Percentiles rank a stretch among this genome's conserved stretches.
Conservation (phyloP, 2,113 vertebrate genomes). For the Siniperca knerii region DNA sequence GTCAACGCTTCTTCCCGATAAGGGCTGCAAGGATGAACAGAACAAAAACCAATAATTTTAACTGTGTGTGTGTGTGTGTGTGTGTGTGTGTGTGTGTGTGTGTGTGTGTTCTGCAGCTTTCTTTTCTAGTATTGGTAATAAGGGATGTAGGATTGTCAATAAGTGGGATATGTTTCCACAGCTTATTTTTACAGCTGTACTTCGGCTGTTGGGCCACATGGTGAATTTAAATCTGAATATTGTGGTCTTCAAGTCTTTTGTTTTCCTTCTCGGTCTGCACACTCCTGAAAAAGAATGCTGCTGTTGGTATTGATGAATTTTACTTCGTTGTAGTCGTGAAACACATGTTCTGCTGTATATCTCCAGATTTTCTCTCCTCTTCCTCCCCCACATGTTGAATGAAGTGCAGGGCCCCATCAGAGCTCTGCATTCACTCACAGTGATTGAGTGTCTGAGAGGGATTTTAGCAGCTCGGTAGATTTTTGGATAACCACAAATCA, state of each 20-base stretch:
- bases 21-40: conserved; percentile 6
- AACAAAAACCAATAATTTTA: conserved; percentile 48
- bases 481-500: conserved; percentile 63
- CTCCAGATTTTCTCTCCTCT: conserved; percentile 50
- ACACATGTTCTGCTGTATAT: conserved; percentile 42
- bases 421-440: conserved; percentile 53
- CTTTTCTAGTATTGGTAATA: conserved; percentile 4
- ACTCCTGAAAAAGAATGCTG: not conserved
- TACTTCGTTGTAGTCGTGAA: conserved; percentile 52
- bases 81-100: not conserved
- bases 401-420: conserved; percentile 49
- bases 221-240: conserved; percentile 5
- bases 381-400: conserved; percentile 64
- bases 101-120: conserved; percentile 16
- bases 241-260: not conserved
- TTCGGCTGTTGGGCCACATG: not conserved
- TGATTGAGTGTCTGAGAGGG: conserved; percentile 58
- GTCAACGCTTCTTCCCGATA: conserved; percentile 4
- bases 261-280: not conserved
- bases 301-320: conserved; percentile 35
- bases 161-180: not conserved
- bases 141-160: conserved; percentile 1
- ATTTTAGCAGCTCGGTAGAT: conserved; percentile 64
- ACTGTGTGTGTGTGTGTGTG: not conserved
- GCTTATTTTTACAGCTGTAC: not conserved